Evolutionary conservation across 2,797 vertebrate species (phyloP), one percentile per base, ranked within the genome.

Genomic region (Pagetopsis macropterus): DNA sequence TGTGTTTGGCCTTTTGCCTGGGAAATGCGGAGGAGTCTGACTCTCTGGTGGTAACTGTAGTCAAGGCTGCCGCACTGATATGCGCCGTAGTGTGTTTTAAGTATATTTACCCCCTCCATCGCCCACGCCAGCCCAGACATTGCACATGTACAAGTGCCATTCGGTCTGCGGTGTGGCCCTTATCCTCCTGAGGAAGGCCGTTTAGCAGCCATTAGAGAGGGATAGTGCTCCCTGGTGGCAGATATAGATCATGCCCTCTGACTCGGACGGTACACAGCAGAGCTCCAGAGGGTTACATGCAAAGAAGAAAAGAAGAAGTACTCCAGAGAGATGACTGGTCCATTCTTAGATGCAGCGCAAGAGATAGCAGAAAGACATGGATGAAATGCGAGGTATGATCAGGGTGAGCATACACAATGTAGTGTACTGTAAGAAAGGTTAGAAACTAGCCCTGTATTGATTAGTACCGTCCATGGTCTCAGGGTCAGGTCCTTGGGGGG

Each of bases 1-100:
- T 96, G 94, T 90, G 88, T 95, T 94, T 97, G 95, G 96, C 96
- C 96, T 97, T 96, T 96, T 94, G 94, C 96, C 94, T 95, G 91
- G 93, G 95, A 92, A 87, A 93, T 81, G 91, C 80, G 83, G 86
- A 87, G 86, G 89, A 92, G 88, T 90, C 67, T 44, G 85, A 84
- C 85, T 91, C 88, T 91, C 87, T 66, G 65, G 87, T 82, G 93
- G 86, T 90, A 81, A 79, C 82, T 75, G 85, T 69, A 90, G 88
- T 89, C 89, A 91, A 91, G 94, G 94, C 93, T 94, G 93, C 89
- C 65, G 70, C 63, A 51, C 83, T 81, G 75, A 81, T 90, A 77
- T 73, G 60, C 44, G 14, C 82, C 43, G 49, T 76, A 58, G 84
- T 81, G 87, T 82, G 82, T 86, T 91, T 90, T 83, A 88, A 86